Base-by-base conservation (phyloP, 2,113 vertebrate species). In the Oenanthe oenanthe region DNA sequence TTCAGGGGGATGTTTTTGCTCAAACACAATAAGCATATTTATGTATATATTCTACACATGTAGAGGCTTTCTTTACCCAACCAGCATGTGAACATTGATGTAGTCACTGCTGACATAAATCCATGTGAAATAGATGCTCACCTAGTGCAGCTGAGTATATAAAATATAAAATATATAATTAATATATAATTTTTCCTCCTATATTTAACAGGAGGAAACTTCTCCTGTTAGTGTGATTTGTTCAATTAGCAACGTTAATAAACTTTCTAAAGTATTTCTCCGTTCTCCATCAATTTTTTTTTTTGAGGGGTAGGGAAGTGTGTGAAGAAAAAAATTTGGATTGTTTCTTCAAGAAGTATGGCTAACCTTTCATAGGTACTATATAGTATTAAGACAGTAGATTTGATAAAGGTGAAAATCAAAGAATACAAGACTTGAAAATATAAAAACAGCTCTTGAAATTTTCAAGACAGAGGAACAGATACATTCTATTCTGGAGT, bases 251-350 rank as follows among this genome's bases (percentile, higher is more conserved):
- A 68, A 17, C 31, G 25, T 19, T 29, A 81, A 70, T 38, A 66
- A 58, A 75, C 10, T 67, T 63, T 32, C 26, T 13, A 29, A 91
- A 67, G 16, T 36, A 48, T 58, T 43, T 50, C 32, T 54, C 68
- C 40, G 13, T 42, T 54, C 17, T 70, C 10, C 24, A 9, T 66
- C 32, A 47, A 22, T 4, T 4, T 31, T 50, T 43, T 50, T 43
- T 47, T 63, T 17, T 6, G 6, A 4, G 9, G 10, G 26, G 4
- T 5, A 5, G 4, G 4, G 7, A 20, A 3, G 26, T 31, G 11
- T 2, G 14, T 72, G 13, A 42, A 38, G 6, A 51, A 42, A 51
- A 60, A 29, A 4, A 16, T 14, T 47, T 10, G 8, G 24, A 58
- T 5, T 65, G 36, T 50, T 43, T 70, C 25, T 19, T 74, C 45